Conservation (phyloP, 2,797 vertebrate species). For the Rhinatrema bivittatum region DNA sequence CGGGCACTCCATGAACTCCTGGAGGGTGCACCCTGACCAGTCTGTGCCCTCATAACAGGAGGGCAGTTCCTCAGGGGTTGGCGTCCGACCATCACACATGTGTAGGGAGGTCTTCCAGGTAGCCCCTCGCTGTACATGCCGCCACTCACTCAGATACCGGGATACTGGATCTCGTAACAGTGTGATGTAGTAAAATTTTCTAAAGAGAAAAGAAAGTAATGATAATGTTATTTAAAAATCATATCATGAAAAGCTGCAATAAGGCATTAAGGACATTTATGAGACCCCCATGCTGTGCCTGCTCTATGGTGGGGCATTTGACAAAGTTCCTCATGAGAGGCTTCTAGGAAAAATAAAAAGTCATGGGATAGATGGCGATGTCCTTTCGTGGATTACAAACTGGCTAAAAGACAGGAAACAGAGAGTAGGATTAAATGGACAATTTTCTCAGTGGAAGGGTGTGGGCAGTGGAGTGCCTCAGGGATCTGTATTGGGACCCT, state of each 20-base stretch:
- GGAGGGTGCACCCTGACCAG: slow-evolving; percentile 94
- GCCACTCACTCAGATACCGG: slow-evolving; percentile 95
- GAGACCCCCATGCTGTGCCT: too few species aligned
- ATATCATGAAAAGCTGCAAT: neutral
- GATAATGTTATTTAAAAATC: neutral
- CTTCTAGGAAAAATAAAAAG: too few species aligned
- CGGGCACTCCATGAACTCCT: slow-evolving; percentile 96
- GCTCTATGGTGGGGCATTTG: too few species aligned
- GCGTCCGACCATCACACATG: slow-evolving; percentile 95
- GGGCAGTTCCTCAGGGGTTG: slow-evolving; percentile 87
- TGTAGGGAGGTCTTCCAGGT: slow-evolving; percentile 97
- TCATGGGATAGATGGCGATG: too few species aligned
- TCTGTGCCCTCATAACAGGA: slow-evolving; percentile 93
- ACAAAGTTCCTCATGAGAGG: too few species aligned
- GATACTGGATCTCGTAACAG: slow-evolving; percentile 91
- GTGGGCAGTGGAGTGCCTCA: too few species aligned
- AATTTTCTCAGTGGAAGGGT: too few species aligned
- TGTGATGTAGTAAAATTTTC: slow-evolving; percentile 97
- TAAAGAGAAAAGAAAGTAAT: slow-evolving; percentile 41
- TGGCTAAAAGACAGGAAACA: too few species aligned
- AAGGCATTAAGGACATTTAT: neutral
- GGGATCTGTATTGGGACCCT: too few species aligned
- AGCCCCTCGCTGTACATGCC: slow-evolving; percentile 91
- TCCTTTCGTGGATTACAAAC: too few species aligned
- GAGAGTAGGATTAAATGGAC: too few species aligned